Conservation (phyloP, 2,113 vertebrate genomes). For the Brachypodius melanocephalos region DNA sequence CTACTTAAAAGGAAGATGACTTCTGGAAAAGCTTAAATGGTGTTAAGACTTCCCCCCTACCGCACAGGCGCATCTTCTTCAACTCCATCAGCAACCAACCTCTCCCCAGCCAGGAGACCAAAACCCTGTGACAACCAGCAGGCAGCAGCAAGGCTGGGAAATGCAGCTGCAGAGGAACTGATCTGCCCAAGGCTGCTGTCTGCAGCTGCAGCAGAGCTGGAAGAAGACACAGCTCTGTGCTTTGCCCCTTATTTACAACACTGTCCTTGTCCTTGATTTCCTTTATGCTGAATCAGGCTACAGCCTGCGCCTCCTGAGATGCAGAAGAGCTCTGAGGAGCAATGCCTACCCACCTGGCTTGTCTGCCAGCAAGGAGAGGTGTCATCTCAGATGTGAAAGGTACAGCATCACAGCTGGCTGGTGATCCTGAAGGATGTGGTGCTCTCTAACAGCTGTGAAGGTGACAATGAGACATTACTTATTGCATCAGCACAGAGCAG, state of each 20-base stretch:
- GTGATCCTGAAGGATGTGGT: background rate
- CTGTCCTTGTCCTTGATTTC: background rate
- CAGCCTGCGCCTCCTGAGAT: background rate
- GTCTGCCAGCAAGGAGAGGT: conserved; percentile 43
- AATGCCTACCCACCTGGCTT: conserved; percentile 25
- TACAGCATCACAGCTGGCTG: conserved; percentile 14
- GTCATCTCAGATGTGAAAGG: conserved; percentile 2
- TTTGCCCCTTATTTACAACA: background rate
- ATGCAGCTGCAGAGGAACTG: background rate
- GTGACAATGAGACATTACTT: conserved; percentile 38
- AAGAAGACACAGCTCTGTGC: background rate
- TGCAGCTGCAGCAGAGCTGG: background rate
- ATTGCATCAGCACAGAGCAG: background rate
- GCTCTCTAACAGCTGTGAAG: conserved; percentile 7
- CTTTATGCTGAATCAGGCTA: background rate
- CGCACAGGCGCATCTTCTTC: fast-evolving
- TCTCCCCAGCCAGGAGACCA: background rate
- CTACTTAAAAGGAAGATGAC: background rate
- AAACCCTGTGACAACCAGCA: background rate
- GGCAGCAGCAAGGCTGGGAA: background rate
- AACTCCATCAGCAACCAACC: background rate
- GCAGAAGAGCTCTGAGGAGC: background rate
- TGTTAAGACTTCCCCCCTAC: background rate
- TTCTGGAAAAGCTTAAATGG: background rate
- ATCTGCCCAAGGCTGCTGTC: background rate